These are phyloP conservation scores for Muntiacus reevesi DNA, from an alignment of 2,113 vertebrate genomes.

Conservation along the genomic window DNA sequence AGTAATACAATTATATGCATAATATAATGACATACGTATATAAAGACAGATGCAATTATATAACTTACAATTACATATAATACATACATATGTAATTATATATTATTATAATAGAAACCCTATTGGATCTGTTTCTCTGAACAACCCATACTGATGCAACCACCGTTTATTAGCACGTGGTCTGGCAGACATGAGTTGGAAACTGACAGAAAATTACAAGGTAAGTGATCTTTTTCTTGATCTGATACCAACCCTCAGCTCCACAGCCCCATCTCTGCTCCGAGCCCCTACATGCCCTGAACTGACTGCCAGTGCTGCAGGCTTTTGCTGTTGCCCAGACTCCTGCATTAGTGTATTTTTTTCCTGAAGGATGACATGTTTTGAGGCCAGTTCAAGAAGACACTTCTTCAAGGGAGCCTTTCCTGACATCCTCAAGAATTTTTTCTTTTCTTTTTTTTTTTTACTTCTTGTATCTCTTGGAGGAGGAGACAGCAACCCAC, in stretches of 20 bases:
- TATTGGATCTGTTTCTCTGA: neutral
- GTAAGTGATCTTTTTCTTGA: neutral
- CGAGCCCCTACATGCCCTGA: fast-evolving
- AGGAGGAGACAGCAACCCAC: neutral
- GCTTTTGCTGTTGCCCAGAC: neutral
- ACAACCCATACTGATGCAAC: neutral
- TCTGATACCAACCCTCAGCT: neutral
- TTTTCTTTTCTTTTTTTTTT: neutral
- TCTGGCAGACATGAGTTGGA: neutral
- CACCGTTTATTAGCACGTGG: neutral
- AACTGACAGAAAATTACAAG: neutral
- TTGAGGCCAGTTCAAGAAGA: neutral
- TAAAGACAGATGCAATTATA: neutral
- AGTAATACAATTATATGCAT: neutral
- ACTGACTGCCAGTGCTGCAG: neutral
- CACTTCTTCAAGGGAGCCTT: neutral
- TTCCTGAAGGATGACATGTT: neutral
- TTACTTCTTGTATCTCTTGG: neutral
- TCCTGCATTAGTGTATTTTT: neutral
- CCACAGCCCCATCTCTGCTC: neutral
- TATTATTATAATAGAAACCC: neutral
- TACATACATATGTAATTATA: neutral
- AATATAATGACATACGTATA: neutral
- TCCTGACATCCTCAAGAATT: neutral
- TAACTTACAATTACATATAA: neutral